Conservation (phyloP, 1,140 invertebrate genomes). For the Calephelis nemesis region DNA sequence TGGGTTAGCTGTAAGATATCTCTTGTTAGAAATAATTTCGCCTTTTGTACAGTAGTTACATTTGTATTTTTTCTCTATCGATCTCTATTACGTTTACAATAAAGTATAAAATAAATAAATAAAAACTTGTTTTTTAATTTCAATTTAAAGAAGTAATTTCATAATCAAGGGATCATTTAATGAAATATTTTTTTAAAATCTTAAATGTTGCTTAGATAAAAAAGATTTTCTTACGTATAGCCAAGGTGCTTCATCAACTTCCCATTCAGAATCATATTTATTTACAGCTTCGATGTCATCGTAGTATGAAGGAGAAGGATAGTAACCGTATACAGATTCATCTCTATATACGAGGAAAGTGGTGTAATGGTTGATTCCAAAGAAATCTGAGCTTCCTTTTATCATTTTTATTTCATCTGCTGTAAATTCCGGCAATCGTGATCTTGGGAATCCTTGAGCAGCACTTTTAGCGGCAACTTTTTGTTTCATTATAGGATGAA, state of each 20-base stretch:
- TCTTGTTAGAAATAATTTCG: too few relatives aligned
- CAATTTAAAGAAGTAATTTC: neutral
- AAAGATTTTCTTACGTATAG: conserved; percentile 34
- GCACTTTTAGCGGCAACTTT: conserved; percentile 74
- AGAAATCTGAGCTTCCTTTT: conserved; percentile 34
- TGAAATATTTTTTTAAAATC: too few relatives aligned
- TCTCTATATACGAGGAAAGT: conserved; percentile 51
- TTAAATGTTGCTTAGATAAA: too few relatives aligned
- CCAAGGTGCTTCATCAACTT: conserved; percentile 31
- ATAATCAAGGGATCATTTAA: too few relatives aligned
- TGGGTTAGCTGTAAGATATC: too few relatives aligned
- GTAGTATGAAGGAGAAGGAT: conserved; percentile 37
- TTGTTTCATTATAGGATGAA: conserved; percentile 78
- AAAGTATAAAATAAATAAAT: too few relatives aligned
- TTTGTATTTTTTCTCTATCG: too few relatives aligned
- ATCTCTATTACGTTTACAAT: too few relatives aligned
- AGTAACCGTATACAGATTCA: conserved; percentile 34
- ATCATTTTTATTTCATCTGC: conserved; percentile 49
- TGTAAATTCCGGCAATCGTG: conserved; percentile 65
- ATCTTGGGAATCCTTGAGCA: conserved; percentile 63
- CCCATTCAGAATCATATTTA: conserved; percentile 40
- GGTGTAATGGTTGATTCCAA: conserved; percentile 80
- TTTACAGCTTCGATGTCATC: conserved; percentile 39
- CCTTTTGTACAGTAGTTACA: too few relatives aligned
- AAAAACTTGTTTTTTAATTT: too few relatives aligned